phyloP scores from a whole-genome alignment of 1,140 invertebrate genomes.

The Orchestia grillus region DNA sequence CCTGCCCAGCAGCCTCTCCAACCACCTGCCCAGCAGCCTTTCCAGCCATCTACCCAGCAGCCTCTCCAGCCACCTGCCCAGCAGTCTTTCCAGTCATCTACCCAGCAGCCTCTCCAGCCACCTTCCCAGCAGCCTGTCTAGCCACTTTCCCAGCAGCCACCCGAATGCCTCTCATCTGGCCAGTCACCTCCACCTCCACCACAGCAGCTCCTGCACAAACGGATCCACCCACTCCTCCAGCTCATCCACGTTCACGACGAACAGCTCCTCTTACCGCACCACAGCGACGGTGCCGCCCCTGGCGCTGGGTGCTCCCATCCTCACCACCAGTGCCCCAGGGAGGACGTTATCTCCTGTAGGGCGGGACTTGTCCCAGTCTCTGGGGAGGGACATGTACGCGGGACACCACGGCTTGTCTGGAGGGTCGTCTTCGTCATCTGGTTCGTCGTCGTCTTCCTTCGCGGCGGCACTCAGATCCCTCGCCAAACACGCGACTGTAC shows the following conservation, averaged over 20 bases:
- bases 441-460: slow-evolving; percentile 74
- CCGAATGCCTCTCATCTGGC: background rate
- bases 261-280: slow-evolving; percentile 16
- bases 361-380: background rate
- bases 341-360: background rate
- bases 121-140: background rate
- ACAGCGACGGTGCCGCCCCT: slow-evolving; percentile 14
- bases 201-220: background rate
- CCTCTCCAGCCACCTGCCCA: background rate
- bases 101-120: slow-evolving; percentile 18
- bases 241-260: background rate
- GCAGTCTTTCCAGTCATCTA: background rate
- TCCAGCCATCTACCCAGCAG: slow-evolving; percentile 14
- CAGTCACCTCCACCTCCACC: slow-evolving; percentile 14
- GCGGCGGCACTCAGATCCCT: slow-evolving; percentile 84
- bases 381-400: slow-evolving; percentile 2
- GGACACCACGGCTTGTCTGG: background rate
- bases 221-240: background rate
- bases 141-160: background rate
- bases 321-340: background rate
- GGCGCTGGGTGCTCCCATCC: background rate
- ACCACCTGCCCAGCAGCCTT: background rate
- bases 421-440: background rate
- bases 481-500: slow-evolving; percentile 81
- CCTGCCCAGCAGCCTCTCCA: slow-evolving; percentile 31